phyloP scores from a whole-genome alignment of 2,888 invertebrate genomes.

The Tetragnatha montana region DNA sequence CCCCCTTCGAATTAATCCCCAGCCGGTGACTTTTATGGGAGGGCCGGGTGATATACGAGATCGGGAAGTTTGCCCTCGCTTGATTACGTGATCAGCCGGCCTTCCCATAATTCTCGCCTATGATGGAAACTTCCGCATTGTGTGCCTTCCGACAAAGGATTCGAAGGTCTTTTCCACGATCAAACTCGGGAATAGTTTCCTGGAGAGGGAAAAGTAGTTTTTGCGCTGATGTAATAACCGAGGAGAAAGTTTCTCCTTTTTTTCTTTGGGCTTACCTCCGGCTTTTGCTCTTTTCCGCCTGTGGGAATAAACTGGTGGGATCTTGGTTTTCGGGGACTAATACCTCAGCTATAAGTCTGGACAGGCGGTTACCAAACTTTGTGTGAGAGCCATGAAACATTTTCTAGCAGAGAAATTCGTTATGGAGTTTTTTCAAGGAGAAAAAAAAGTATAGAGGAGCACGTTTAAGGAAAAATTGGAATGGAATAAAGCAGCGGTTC shows the following conservation, averaged over 20 bases:
- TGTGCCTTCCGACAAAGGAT: constrained; percentile 44
- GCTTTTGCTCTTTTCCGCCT: background rate
- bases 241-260: constrained; percentile 29
- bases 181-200: constrained; percentile 36
- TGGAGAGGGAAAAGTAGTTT: constrained; percentile 46
- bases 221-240: constrained; percentile 20
- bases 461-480: too few species aligned
- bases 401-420: too few species aligned
- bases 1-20: constrained; percentile 60
- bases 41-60: constrained; percentile 65
- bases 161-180: constrained; percentile 52
- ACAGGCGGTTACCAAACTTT: too few species aligned
- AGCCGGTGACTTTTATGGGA: constrained; percentile 64
- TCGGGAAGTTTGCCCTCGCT: constrained; percentile 64
- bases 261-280: background rate
- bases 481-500: too few species aligned
- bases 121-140: constrained; percentile 50
- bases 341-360: too few species aligned
- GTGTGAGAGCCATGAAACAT: too few species aligned
- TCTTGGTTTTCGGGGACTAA: too few species aligned
- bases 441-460: too few species aligned
- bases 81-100: constrained; percentile 67
- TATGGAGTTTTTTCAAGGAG: too few species aligned
- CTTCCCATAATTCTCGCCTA: constrained; percentile 60
- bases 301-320: too few species aligned